Evolutionary conservation across 1,140 invertebrate genomes (phyloP).

Genomic region (Heliconius himera): DNA sequence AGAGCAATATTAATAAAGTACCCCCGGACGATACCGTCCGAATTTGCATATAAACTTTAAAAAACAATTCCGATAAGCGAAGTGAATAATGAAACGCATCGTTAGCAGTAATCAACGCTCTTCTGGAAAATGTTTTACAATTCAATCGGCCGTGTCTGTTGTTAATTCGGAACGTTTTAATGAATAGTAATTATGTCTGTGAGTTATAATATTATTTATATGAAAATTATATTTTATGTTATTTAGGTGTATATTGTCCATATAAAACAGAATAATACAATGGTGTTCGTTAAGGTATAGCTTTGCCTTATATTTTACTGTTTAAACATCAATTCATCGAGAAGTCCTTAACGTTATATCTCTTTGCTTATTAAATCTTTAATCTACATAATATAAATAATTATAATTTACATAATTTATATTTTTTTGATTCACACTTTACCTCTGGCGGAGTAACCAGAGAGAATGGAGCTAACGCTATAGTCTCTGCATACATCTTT

Average conservation of each 20-base stretch:
- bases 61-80: constrained; percentile 40
- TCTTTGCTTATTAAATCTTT: no score
- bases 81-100: constrained; percentile 44
- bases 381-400: no score
- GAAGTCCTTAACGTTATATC: no score
- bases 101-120: constrained; percentile 45
- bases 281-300: neutral
- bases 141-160: constrained; percentile 56
- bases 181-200: constrained; percentile 35
- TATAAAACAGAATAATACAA: neutral
- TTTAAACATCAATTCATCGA: no score
- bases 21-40: constrained; percentile 6
- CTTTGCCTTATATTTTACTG: neutral
- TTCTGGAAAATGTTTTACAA: constrained; percentile 53
- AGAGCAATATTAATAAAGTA: constrained; percentile 28
- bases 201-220: neutral
- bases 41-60: constrained; percentile 42
- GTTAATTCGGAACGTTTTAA: constrained; percentile 51
- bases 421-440: no score
- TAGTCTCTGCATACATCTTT: no score
- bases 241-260: neutral
- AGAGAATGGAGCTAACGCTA: no score
- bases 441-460: no score
- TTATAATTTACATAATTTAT: no score
- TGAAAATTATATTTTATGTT: neutral